A percentile compares a stretch with the other conserved stretches of the same genome.
Conservation (phyloP, 2,113 vertebrate genomes). For the Hassar affinis region DNA sequence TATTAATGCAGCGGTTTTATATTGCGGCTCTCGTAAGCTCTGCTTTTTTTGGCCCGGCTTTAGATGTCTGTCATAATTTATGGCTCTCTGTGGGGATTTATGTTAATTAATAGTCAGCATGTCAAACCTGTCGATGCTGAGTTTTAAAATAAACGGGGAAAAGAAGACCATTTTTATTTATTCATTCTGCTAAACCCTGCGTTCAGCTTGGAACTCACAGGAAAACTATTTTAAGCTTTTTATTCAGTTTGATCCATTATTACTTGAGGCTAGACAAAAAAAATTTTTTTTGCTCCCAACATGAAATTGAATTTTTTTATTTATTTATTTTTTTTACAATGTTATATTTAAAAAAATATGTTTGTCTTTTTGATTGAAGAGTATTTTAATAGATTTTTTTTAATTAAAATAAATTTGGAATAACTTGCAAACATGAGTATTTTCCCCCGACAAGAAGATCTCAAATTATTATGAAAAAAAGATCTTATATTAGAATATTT, state of each 20-base stretch:
- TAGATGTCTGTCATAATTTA: neutral
- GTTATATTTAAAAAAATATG: no score
- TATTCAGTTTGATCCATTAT: neutral
- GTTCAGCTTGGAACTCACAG: neutral
- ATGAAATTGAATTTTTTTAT: no score
- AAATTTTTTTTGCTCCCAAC: no score
- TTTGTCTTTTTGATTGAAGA: no score
- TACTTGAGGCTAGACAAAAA: neutral
- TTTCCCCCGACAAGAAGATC: neutral
- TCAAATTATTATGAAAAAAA: neutral
- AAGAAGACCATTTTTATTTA: neutral
- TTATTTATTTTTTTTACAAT: no score
- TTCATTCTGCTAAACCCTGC: neutral
- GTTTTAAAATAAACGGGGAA: neutral
- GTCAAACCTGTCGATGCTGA: neutral
- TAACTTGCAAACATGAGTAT: neutral
- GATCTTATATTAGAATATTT: neutral
- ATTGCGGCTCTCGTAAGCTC: constrained; percentile 1
- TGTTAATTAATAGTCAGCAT: neutral
- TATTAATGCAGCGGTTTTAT: neutral
- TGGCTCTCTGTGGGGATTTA: constrained; percentile 4
- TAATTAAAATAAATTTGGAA: neutral
- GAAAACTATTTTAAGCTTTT: neutral
- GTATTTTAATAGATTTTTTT: no score
- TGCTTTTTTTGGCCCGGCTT: neutral